phyloP scores from a whole-genome alignment of 2,113 vertebrate genomes.

The Nothobranchius furzeri region DNA sequence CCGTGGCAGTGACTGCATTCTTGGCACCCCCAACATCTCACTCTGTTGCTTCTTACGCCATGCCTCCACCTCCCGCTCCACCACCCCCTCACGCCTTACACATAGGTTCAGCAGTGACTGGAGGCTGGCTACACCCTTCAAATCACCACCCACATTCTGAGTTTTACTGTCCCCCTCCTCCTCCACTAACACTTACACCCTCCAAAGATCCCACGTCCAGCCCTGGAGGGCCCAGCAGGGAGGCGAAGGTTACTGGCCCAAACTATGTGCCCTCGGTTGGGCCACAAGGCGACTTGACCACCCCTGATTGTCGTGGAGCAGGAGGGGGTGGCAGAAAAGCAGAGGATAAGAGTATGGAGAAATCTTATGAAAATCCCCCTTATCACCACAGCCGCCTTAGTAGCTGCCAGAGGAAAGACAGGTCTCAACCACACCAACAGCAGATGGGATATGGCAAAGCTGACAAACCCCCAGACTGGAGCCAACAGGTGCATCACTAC shows the following conservation, averaged over 20 bases:
- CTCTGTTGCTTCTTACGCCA: constrained; percentile 85
- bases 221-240: constrained; percentile 71
- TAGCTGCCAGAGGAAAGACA: constrained; percentile 78
- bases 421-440: constrained; percentile 68
- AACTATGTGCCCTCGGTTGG: constrained; percentile 92
- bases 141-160: constrained; percentile 82
- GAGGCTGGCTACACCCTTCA: constrained; percentile 83
- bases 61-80: constrained; percentile 80
- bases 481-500: constrained; percentile 63
- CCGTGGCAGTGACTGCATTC: constrained; percentile 75
- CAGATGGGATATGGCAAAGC: constrained; percentile 82
- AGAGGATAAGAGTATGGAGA: constrained; percentile 57
- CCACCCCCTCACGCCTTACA: constrained; percentile 80
- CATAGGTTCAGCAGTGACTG: constrained; percentile 80
- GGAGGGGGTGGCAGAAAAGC: constrained; percentile 72
- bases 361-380: constrained; percentile 54
- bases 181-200: constrained; percentile 71
- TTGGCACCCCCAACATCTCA: constrained; percentile 75
- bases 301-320: constrained; percentile 80
- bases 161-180: constrained; percentile 84
- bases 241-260: constrained; percentile 85
- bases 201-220: constrained; percentile 82
- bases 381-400: constrained; percentile 57
- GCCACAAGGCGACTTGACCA: constrained; percentile 81
- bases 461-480: constrained; percentile 88